A percentile compares a stretch with the other conserved stretches of the same genome.
Evolutionary conservation across 2,888 invertebrate species (phyloP).

Genomic region (Cetonia aurata): DNA sequence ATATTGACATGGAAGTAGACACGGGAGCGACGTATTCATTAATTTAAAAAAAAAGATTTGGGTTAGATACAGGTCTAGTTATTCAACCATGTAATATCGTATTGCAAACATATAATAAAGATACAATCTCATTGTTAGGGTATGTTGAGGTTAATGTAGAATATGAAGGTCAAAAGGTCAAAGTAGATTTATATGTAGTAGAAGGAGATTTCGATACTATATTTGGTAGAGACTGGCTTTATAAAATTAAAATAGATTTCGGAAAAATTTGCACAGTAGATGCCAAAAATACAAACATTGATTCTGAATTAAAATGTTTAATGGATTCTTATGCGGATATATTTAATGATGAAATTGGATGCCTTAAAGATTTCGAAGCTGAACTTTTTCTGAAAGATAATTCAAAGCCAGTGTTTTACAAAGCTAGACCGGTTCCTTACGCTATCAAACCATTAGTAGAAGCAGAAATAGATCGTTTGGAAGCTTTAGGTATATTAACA

Average conservation of each 20-base stretch:
- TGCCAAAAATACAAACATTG: not conserved
- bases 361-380: not conserved
- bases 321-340: not conserved
- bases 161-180: not conserved
- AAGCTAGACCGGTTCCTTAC: not conserved
- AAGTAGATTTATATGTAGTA: not conserved
- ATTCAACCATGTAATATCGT: not conserved
- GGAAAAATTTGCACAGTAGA: not conserved
- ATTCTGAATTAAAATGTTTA: not conserved
- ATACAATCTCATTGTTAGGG: not conserved
- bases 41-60: not conserved
- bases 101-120: not conserved
- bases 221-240: slow-evolving; percentile 1
- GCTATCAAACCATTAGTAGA: not conserved
- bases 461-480: not conserved
- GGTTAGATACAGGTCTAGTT: too few relatives aligned
- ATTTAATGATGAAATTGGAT: not conserved
- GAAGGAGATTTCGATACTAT: not conserved
- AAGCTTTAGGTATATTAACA: not conserved
- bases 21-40: slow-evolving; percentile 2
- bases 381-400: not conserved
- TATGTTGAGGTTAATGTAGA: not conserved
- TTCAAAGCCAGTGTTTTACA: slow-evolving; percentile 1
- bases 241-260: not conserved
- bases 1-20: not conserved